Base-by-base conservation (phyloP, 1,140 invertebrate genomes). In the Brachionus angularis region DNA sequence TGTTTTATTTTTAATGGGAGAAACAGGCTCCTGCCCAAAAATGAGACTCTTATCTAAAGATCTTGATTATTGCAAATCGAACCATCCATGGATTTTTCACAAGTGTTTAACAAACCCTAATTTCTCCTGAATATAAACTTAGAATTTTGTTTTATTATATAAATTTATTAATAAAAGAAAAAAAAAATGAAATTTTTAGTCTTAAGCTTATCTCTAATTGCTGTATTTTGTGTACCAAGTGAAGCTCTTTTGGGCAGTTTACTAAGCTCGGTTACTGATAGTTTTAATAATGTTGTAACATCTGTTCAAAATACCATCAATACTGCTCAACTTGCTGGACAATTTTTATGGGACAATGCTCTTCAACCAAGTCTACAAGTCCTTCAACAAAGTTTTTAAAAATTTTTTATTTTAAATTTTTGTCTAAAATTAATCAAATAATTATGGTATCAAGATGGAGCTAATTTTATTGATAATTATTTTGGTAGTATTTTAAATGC, bases 291-390 rank as follows among this genome's bases (percentile, higher is more conserved):
- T 14, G 62, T 33, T 29, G 23, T 67, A 12, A 46, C 46, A 12
- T 29, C 42, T n/a, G 44, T 67, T n/a, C n/a, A 27, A 10, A 47
- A 29, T 27, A 67, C 62, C 18, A 47, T 67, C 39, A 67, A 67
- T n/a, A 67, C 39, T 50, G 62, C 42, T 34, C 3, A 34, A 1
- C 21, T 67, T 67, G 62, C 47, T 18, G 62, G 62, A 21, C 25
- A 67, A 47, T 67, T 67, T 36, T 50, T 67, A 21, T 67, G 62
- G 62, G 62, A 67, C 42, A 67, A 67, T 67, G 62, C 62, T 67
- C 23, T 67, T 16, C 42, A 46, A 33, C 62, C 62, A 67, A 47
- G 39, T 31, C 62, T 67, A 2, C 42, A 67, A 67, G 47, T 67
- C 14, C 47, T 67, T 21, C 62, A 67, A 67, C 31, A 67, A 31